phyloP scores from a whole-genome alignment of 2,113 vertebrate species.

The Ahaetulla prasina region DNA sequence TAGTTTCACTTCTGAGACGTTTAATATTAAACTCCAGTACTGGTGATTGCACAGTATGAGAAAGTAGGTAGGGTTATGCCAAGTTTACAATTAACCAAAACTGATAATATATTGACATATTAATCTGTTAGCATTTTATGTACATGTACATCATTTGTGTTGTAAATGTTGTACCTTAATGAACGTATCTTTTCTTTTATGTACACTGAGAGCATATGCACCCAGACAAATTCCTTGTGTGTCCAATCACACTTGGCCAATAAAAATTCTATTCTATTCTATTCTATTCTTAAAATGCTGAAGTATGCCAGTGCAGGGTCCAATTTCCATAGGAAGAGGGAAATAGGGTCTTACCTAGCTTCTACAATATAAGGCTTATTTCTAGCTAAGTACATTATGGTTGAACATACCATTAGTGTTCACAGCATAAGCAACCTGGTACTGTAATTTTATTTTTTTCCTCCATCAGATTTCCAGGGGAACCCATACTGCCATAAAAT shows the following conservation, averaged over 20 bases:
- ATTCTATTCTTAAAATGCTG: too few species aligned
- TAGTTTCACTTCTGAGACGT: background rate
- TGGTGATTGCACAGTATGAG: background rate
- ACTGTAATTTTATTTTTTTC: background rate
- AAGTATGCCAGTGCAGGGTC: background rate
- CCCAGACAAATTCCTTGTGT: too few species aligned
- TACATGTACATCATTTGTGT: too few species aligned
- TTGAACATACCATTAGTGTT: background rate
- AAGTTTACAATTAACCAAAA: background rate
- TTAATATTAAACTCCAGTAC: background rate
- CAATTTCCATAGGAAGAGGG: background rate
- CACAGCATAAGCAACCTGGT: background rate
- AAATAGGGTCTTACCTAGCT: background rate
- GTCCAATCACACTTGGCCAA: too few species aligned
- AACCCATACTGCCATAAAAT: background rate
- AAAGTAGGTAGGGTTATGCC: background rate
- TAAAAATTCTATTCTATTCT: too few species aligned
- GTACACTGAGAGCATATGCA: too few species aligned
- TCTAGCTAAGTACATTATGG: background rate
- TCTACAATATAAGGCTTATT: background rate
- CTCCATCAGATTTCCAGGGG: background rate
- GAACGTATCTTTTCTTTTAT: too few species aligned
- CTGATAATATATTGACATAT: background rate
- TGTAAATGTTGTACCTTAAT: too few species aligned
- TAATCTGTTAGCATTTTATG: background rate